Evolutionary conservation across 2,797 vertebrate species (phyloP), one percentile per base, ranked within the genome.

Genomic region (Paedocypris micromegethes): DNA sequence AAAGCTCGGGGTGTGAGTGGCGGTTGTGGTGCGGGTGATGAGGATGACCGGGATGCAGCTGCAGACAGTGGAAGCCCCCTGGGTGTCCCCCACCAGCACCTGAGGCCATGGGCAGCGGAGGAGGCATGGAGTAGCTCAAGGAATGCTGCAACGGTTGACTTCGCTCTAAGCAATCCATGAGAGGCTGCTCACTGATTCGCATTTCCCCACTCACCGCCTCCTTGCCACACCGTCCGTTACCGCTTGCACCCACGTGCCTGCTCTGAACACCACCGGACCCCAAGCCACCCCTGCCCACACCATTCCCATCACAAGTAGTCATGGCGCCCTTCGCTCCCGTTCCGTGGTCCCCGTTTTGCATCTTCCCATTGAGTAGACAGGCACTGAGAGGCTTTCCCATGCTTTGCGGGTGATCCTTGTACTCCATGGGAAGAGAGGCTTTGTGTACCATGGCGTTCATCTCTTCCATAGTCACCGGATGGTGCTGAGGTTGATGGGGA

Each of bases 11-110:
- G 72, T 78, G 81, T 47, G 77, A 61, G 63, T 77, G 76, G 41
- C 75, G 75, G 7, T 64, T 60, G 59, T 77, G 90, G 77, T 89
- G 88, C 45, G 93, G 86, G 63, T 94, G 94, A 75, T 95, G 91
- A 73, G 92, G 86, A 73, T 93, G 89, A 60, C 87, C 83, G 0
- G 92, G 82, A 55, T 95, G 96, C 9, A 98, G 90, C 77, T 93
- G 96, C 76, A 95, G 88, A 85, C 95, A 97, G 78, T 95, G 92
- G 83, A 96, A 96, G 68, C 93, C 89, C 58, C 92, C 84, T 0
- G 92, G 72, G 5, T 92, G 83, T 0, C 91, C 83, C 56, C 88
- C 90, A n/a, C 91, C 91, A 5, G 90, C 60, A 0, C 91, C 81
- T 0, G 94, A 88, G 45, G 87, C 89, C 6, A 94, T 60, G 38